Conservation (phyloP, 2,113 vertebrate species). For the Sinocyclocheilus rhinocerous region DNA sequence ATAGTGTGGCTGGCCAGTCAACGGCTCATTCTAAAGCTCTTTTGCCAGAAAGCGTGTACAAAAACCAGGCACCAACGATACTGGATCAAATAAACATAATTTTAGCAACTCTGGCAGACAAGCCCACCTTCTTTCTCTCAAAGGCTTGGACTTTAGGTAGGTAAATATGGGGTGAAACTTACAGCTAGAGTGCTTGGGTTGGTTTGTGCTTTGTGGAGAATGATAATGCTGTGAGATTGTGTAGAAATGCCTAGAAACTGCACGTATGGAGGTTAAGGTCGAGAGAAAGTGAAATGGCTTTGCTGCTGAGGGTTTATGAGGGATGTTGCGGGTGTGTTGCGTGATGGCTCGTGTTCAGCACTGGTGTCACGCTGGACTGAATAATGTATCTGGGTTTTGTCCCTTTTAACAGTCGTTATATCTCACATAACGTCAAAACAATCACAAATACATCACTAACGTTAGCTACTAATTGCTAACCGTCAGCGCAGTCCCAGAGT, state of each 20-base stretch:
- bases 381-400: background rate
- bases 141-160: conserved; percentile 79
- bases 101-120: conserved; percentile 63
- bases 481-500: too few species aligned
- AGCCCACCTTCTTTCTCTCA: conserved; percentile 72
- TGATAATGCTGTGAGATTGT: conserved; percentile 33
- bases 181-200: conserved; percentile 42
- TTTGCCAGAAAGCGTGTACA: conserved; percentile 49
- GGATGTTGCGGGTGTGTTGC: conserved; percentile 18
- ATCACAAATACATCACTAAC: background rate
- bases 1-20: conserved; percentile 68
- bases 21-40: conserved; percentile 63
- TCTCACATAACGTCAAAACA: background rate
- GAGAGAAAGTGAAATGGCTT: conserved; percentile 44
- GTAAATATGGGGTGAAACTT: conserved; percentile 67
- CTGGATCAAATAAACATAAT: conserved; percentile 58
- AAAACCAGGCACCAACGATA: conserved; percentile 59
- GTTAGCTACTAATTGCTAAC: background rate
- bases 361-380: conserved; percentile 25
- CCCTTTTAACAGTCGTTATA: background rate
- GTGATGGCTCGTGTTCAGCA: conserved; percentile 25
- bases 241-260: conserved; percentile 2
- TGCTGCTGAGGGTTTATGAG: conserved; percentile 26
- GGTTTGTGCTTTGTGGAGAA: conserved; percentile 33
- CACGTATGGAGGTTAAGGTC: conserved; percentile 51